A percentile compares a stretch with the other conserved stretches of the same genome.
phyloP scores from a whole-genome alignment of 2,113 vertebrate genomes.

The Eonycteris spelaea region DNA sequence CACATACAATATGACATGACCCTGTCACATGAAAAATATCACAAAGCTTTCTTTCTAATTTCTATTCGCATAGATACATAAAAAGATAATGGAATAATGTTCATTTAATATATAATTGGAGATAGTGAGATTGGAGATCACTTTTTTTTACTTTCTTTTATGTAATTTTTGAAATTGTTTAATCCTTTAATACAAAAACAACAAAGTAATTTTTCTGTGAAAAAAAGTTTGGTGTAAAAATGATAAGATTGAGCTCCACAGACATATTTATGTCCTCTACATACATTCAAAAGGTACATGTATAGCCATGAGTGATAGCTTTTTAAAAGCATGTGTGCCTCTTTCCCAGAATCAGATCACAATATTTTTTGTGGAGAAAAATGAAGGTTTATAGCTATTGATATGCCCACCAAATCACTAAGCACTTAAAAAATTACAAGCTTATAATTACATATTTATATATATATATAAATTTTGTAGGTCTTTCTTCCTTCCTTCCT shows the following conservation, averaged over 20 bases:
- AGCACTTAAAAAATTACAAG: not conserved
- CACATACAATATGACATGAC: not conserved
- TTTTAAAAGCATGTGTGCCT: not conserved
- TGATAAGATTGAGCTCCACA: not conserved
- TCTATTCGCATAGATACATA: not conserved
- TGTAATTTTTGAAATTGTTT: not conserved
- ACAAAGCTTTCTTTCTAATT: not conserved
- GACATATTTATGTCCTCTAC: not conserved
- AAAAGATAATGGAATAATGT: not conserved
- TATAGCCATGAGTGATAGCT: not conserved
- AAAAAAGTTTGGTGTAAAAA: not conserved
- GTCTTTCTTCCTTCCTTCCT: too few relatives aligned
- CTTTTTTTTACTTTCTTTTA: not conserved
- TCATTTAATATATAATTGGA: not conserved
- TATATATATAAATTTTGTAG: not conserved
- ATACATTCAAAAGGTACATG: not conserved
- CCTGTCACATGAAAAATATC: not conserved
- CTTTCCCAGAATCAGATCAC: not conserved
- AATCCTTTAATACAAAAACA: constrained; percentile 35
- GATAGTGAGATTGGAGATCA: not conserved
- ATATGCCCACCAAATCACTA: not conserved
- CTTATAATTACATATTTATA: not conserved
- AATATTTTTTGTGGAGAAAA: not conserved
- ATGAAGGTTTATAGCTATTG: not conserved
- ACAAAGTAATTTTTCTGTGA: not conserved